Evolutionary conservation across 1,140 invertebrate species (phyloP), one percentile per base, ranked within the genome.

Genomic region (Lasioglossum albipes): DNA sequence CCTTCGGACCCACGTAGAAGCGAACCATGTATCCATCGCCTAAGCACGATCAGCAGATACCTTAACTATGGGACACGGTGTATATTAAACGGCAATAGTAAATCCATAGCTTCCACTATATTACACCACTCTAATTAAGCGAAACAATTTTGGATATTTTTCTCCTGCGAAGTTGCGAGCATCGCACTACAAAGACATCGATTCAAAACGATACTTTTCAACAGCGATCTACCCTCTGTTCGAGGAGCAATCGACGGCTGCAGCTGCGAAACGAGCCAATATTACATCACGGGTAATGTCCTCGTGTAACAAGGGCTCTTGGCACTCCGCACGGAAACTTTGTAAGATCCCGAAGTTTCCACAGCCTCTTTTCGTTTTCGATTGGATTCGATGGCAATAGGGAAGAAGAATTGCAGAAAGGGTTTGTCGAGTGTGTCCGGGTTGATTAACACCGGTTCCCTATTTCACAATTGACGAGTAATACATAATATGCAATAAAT

Each of bases 1-100:
- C 87, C 83, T 89, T 90, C 84, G 81, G 49, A 77, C 59, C 73
- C 71, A 31, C 59, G 84, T 61, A 59, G 45, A 84, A 71, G 75
- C 71, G 73, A 67, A 79, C 61, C 75, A 57, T 81, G 78, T 69
- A 77, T 61, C 71, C 31, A 57, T 68, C 49, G 81, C 71, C 61
- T 70, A 71, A 36, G 49, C 73, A 77, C 67, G 45, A 72, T 64
- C 36, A 83, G 52, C 85, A 77, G 64, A 79, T 81, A 81, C 36
- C 57, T 27, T 68, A 57, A 76, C 77, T 59, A 67, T 68, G n/a
- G 42, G 22, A 41, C 71, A 49, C 67, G 27, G 54, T 68, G 65
- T 49, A 82, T 64, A 69, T 81, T 83, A 75, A 81, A 77, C 36
- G 22, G 31, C 18, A 12, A 66, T 81, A 16, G 65, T 61, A 52